These are phyloP conservation scores for Litocranius walleri DNA, from an alignment of 2,113 vertebrate genomes.

Conservation along the genomic window DNA sequence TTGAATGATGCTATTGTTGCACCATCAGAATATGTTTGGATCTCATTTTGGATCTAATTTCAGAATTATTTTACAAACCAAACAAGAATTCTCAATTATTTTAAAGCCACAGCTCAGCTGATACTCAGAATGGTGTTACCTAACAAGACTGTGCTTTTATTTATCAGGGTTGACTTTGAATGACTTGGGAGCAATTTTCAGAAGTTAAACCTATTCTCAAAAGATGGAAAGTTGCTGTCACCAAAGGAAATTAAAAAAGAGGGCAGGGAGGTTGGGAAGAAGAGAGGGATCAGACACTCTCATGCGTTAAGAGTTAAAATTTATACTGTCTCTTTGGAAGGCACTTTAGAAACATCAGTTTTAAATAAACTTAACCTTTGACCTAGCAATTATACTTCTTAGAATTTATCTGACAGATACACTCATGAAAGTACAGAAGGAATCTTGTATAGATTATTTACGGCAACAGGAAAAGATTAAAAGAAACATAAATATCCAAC, in stretches of 20 bases:
- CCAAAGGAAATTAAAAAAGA: neutral
- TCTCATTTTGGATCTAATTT: neutral
- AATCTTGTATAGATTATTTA: constrained; percentile 24
- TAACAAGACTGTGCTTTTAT: neutral
- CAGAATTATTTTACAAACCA: constrained; percentile 25
- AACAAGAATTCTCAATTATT: neutral
- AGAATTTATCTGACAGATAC: constrained; percentile 1
- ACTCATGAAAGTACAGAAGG: neutral
- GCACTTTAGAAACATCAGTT: constrained; percentile 44
- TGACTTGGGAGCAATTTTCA: neutral
- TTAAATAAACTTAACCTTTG: constrained; percentile 40
- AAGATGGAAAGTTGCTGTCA: constrained; percentile 1
- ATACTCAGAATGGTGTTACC: neutral
- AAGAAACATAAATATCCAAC: constrained; percentile 29
- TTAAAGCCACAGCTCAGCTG: neutral
- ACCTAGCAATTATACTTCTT: constrained; percentile 18
- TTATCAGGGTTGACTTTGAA: neutral
- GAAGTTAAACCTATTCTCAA: constrained; percentile 2
- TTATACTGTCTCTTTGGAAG: neutral
- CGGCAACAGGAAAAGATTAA: neutral
- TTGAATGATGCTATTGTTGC: neutral
- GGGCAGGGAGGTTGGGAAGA: neutral
- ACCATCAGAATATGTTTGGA: neutral
- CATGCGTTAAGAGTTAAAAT: neutral
- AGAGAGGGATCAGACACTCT: neutral